Evolutionary conservation across 2,888 invertebrate genomes (phyloP), one percentile per base, ranked within the genome.

Genomic region (Perdita meconis): DNA sequence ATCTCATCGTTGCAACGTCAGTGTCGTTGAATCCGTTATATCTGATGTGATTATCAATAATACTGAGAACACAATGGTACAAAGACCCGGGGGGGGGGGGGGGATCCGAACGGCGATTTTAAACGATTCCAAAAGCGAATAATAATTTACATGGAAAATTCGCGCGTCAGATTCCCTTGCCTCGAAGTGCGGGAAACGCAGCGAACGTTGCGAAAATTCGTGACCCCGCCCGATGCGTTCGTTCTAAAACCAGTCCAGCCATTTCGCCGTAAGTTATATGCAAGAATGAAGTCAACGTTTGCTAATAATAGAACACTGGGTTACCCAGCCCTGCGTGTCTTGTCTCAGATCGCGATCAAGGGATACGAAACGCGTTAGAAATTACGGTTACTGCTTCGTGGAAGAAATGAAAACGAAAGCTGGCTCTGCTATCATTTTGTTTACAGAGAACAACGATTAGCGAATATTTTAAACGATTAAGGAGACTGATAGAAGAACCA

Each of bases 281-380:
- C 59, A 59, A 61, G 66, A 72, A 71, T 67, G 77, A 77, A 71
- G 19, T 67, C 78, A 77, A 71, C 77, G 63, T 72, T 61, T n/a
- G 42, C 77, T 71, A 77, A 68, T 71, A 67, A 77, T 79, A 79
- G 77, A 55, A 63, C 30, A 30, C 13, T 19, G 57, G 44, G 47
- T 26, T 3, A 24, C 36, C 26, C 19, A 47, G 44, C 8, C 13
- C 36, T 24, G 40, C 44, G 1, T 47, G 47, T 26, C 40, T 56
- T 19, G 40, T 5, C 59, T 72, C 50, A 65, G 61, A 57, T 70
- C 60, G 6, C 38, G 38, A 72, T 30, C 50, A 50, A 36, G 22
- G 47, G n/a, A 50, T 73, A 50, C 40, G 26, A 40, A 40, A 44
- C 22, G 13, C 1, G 5, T 36, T 53, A n/a, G 13, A 50, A 72